Percentiles rank a stretch among this genome's conserved stretches.
Evolutionary conservation across 2,113 vertebrate species (phyloP).

Genomic region (Danio rerio): GRCz12tu NC_133181.1:53489501-53490000

Average conservation of each 20-base stretch:
- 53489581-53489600: slow-evolving; percentile 34
- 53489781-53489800: neutral
- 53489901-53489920: neutral
- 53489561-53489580: slow-evolving; percentile 47
- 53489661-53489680: neutral
- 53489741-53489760: neutral
- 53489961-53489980: too few species aligned
- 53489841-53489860: neutral
- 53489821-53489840: neutral
- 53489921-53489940: neutral
- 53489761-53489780: neutral
- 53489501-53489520: slow-evolving; percentile 16
- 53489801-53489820: neutral
- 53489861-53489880: neutral
- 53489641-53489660: slow-evolving; percentile 20
- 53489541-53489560: slow-evolving; percentile 40
- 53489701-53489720: neutral
- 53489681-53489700: neutral
- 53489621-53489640: slow-evolving; percentile 41
- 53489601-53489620: slow-evolving; percentile 38
- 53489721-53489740: neutral
- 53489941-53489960: neutral
- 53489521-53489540: slow-evolving; percentile 21
- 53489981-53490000: too few species aligned
- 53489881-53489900: neutral